These are phyloP conservation scores for Tautogolabrus adspersus DNA, from an alignment of 2,113 vertebrate species.

Conservation along the genomic window DNA sequence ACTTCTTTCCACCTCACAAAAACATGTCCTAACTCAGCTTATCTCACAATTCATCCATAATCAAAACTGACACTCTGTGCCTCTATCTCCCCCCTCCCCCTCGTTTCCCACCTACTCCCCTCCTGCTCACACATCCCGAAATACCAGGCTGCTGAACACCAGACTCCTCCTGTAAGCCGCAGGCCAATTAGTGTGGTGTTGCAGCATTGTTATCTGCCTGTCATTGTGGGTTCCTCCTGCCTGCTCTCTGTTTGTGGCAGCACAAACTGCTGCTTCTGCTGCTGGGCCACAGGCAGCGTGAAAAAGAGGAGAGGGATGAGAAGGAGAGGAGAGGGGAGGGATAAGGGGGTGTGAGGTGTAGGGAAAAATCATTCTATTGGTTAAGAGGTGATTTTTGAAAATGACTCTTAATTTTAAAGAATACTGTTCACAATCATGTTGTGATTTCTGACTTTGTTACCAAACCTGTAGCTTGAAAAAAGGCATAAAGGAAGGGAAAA, in stretches of 20 bases:
- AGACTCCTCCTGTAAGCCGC: slow-evolving; percentile 74
- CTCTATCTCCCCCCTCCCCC: slow-evolving; percentile 7
- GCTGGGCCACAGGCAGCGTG: slow-evolving; percentile 52
- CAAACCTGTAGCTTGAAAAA: slow-evolving; percentile 8
- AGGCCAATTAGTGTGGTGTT: slow-evolving; percentile 80
- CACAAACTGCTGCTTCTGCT: slow-evolving; percentile 63
- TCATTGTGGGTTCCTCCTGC: slow-evolving; percentile 77
- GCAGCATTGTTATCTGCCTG: slow-evolving; percentile 81
- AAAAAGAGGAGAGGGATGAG: slow-evolving; percentile 49
- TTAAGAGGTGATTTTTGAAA: slow-evolving; percentile 38
- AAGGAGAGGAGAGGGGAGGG: slow-evolving; percentile 27
- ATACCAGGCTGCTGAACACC: slow-evolving; percentile 71
- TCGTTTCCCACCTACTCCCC: slow-evolving; percentile 21
- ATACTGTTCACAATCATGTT: slow-evolving; percentile 14
- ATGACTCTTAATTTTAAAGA: slow-evolving; percentile 51
- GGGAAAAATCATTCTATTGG: slow-evolving; percentile 29
- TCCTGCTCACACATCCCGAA: slow-evolving; percentile 70
- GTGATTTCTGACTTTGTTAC: slow-evolving; percentile 2
- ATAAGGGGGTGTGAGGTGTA: neutral
- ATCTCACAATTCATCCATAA: slow-evolving; percentile 76
- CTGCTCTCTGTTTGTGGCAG: slow-evolving; percentile 73
- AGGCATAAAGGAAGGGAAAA: neutral
- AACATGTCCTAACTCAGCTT: slow-evolving; percentile 68
- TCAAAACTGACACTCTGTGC: slow-evolving; percentile 72
- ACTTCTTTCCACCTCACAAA: slow-evolving; percentile 45